Percentiles rank a stretch among this genome's conserved stretches.
Conservation (phyloP, 2,888 invertebrate genomes). For the Chrysolina americana region DNA sequence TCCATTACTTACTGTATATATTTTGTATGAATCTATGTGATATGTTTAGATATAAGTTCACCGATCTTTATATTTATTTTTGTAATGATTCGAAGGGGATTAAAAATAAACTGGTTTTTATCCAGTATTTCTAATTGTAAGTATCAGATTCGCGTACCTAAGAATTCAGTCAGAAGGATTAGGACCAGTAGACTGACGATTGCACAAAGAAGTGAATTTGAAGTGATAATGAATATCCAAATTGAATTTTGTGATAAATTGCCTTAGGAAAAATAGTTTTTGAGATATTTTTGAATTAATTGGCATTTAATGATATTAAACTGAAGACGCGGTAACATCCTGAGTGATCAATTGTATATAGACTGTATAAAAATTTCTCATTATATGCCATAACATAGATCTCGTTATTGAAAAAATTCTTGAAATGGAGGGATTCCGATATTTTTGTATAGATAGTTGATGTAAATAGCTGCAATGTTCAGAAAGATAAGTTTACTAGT, state of each 20-base stretch:
- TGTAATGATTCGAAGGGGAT: slow-evolving; percentile 48
- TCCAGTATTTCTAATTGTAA: slow-evolving; percentile 17
- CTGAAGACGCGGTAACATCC: slow-evolving; percentile 25
- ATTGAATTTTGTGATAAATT: slow-evolving; percentile 55
- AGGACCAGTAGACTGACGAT: slow-evolving; percentile 27
- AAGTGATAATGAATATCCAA: slow-evolving; percentile 36
- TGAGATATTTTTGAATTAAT: slow-evolving; percentile 45
- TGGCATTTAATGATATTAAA: slow-evolving; percentile 22
- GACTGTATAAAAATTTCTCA: slow-evolving; percentile 46
- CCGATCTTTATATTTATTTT: slow-evolving; percentile 59
- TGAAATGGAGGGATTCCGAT: slow-evolving; percentile 29
- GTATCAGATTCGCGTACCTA: slow-evolving; percentile 18
- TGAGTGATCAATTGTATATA: slow-evolving; percentile 44
- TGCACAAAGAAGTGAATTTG: slow-evolving; percentile 44
- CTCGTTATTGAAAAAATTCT: slow-evolving; percentile 42
- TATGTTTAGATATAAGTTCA: slow-evolving; percentile 53
- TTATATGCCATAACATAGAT: slow-evolving; percentile 47
- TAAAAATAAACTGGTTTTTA: slow-evolving; percentile 32
- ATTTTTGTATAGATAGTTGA: slow-evolving; percentile 44
- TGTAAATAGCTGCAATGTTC: slow-evolving; percentile 52
- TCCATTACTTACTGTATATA: slow-evolving; percentile 55
- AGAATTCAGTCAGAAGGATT: slow-evolving; percentile 14
- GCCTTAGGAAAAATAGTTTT: slow-evolving; percentile 55
- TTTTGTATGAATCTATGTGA: slow-evolving; percentile 61
- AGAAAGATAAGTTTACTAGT: slow-evolving; percentile 52